phyloP scores from a whole-genome alignment of 2,113 vertebrate species.

The Xerus inauris region DNA sequence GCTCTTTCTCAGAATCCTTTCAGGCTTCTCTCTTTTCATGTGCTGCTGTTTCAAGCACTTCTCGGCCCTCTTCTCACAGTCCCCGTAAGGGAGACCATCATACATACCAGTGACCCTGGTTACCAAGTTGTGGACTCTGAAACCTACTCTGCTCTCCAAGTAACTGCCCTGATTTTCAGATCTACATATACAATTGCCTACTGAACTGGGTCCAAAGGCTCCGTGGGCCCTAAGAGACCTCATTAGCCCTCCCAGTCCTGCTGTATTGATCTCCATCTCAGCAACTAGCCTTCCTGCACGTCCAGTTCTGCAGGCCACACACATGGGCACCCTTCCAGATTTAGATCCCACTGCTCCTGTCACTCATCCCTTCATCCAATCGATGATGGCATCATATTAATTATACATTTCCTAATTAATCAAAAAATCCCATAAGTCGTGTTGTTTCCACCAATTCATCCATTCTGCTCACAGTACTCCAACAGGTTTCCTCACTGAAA shows the following conservation, averaged over 20 bases:
- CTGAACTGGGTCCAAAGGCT: background rate
- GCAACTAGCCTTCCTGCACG: accelerated
- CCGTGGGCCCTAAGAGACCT: background rate
- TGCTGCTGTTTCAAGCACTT: background rate
- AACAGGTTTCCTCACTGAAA: background rate
- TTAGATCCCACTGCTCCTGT: no score
- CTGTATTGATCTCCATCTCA: background rate
- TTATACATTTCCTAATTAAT: background rate
- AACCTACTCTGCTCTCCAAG: background rate
- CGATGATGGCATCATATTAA: background rate
- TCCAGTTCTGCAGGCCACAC: background rate
- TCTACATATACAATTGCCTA: accelerated
- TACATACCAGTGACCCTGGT: background rate
- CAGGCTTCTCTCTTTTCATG: background rate
- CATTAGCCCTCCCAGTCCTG: no score
- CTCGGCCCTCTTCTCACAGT: background rate
- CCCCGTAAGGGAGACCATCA: background rate
- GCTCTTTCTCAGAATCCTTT: background rate
- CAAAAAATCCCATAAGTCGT: background rate
- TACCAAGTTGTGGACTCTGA: background rate
- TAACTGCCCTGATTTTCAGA: background rate
- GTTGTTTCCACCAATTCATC: background rate
- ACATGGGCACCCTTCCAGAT: background rate
- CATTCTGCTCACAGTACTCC: background rate
- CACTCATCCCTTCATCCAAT: background rate